Conservation (phyloP, 2,113 vertebrate genomes). For the Mugil cephalus region DNA sequence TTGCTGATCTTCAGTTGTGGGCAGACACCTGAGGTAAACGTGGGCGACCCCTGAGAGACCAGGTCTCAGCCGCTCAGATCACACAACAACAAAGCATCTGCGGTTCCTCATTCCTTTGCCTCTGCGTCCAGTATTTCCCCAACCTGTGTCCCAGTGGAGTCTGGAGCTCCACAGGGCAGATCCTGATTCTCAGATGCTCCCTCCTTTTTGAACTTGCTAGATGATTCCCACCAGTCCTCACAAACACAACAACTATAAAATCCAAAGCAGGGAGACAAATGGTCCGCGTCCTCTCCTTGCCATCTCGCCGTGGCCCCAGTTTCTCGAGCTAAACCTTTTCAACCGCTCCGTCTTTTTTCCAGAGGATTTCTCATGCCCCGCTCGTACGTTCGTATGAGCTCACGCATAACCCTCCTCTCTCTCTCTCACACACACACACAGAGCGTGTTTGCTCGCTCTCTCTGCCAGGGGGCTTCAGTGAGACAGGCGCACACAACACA, state of each 20-base stretch:
- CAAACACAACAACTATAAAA: constrained; percentile 37
- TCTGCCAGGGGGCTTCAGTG: constrained; percentile 74
- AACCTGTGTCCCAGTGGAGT: constrained; percentile 26
- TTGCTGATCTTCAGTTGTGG: constrained; percentile 39
- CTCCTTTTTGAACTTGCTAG: constrained; percentile 32
- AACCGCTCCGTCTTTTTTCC: constrained; percentile 58
- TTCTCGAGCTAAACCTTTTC: constrained; percentile 55
- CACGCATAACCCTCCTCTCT: constrained; percentile 65
- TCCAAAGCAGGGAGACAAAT: constrained; percentile 44
- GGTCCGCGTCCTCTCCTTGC: constrained; percentile 42
- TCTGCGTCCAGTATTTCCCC: constrained; percentile 24
- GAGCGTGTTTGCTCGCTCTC: constrained; percentile 51
- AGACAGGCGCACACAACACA: constrained; percentile 72
- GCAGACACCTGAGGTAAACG: constrained; percentile 40
- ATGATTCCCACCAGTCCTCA: constrained; percentile 23
- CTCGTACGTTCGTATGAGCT: constrained; percentile 73
- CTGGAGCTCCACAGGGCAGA: constrained; percentile 27
- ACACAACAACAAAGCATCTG: constrained; percentile 43
- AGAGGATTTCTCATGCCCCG: constrained; percentile 70
- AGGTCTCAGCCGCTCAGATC: constrained; percentile 57
- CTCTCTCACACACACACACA: constrained; percentile 63
- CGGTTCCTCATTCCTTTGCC: constrained; percentile 34
- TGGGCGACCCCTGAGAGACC: constrained; percentile 20
- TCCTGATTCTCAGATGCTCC: constrained; percentile 40
- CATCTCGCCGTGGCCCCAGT: constrained; percentile 54